phyloP scores from a whole-genome alignment of 2,113 vertebrate species.

The Catagonus wagneri region DNA sequence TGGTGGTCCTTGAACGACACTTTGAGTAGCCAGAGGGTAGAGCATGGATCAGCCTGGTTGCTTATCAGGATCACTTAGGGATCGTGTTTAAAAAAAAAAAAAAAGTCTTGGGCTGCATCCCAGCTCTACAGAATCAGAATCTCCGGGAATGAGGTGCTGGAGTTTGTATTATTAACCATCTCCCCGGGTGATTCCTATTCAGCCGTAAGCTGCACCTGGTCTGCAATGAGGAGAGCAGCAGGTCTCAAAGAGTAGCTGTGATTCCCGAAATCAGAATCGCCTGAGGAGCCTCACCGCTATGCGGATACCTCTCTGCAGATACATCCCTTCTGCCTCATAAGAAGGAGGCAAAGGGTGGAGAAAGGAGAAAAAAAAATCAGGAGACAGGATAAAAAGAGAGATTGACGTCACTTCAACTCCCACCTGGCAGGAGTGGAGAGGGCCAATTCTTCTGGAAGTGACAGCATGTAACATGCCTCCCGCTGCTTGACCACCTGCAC shows the following conservation, averaged over 20 bases:
- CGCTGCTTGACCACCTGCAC: slow-evolving; percentile 80
- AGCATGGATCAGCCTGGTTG: slow-evolving; percentile 20
- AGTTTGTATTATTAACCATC: slow-evolving; percentile 76
- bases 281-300: slow-evolving; percentile 32
- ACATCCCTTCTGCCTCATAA: slow-evolving; percentile 64
- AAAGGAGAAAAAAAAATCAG: slow-evolving; percentile 59
- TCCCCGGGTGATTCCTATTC: slow-evolving; percentile 73
- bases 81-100: slow-evolving; percentile 39
- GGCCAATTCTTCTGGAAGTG: slow-evolving; percentile 79
- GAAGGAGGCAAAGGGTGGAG: slow-evolving; percentile 55
- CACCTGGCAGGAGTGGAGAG: slow-evolving; percentile 75
- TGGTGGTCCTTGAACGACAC: background rate
- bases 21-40: background rate
- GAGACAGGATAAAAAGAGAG: slow-evolving; percentile 65
- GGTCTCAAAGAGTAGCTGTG: slow-evolving; percentile 53
- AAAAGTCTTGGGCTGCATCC: slow-evolving; percentile 56
- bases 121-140: slow-evolving; percentile 61
- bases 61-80: slow-evolving; percentile 57
- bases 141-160: slow-evolving; percentile 63
- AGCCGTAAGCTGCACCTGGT: slow-evolving; percentile 75
- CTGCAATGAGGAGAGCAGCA: slow-evolving; percentile 64
- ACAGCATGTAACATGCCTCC: slow-evolving; percentile 71
- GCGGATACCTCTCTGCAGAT: slow-evolving; percentile 47
- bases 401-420: slow-evolving; percentile 79
- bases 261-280: slow-evolving; percentile 24